Evolutionary conservation across 1,140 invertebrate species (phyloP).

Genomic region (Diachasma alloeum): DNA sequence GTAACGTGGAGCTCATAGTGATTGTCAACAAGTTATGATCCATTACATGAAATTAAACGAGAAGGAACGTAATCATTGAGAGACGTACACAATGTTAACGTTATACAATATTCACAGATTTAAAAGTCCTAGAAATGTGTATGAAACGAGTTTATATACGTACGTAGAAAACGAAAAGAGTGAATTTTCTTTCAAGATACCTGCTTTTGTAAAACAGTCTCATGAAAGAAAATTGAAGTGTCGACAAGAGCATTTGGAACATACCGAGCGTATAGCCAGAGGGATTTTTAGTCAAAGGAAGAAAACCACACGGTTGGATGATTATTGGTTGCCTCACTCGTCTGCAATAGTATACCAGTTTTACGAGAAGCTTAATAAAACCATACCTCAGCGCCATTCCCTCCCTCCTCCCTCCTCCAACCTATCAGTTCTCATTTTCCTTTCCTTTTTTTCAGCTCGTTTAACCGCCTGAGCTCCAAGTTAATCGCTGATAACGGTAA

Average conservation of each 20-base stretch:
- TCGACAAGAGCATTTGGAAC: constrained; percentile 1
- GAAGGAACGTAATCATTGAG: not conserved
- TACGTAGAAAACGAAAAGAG: not conserved
- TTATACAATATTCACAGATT: not conserved
- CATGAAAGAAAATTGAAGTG: constrained; percentile 11
- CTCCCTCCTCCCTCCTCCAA: not conserved
- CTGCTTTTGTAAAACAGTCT: not conserved
- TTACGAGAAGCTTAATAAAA: constrained; percentile 27
- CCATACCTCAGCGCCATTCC: not conserved
- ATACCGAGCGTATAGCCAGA: constrained; percentile 3
- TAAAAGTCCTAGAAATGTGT: not conserved
- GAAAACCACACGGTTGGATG: constrained; percentile 6
- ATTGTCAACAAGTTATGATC: not conserved
- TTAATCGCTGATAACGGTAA: constrained; percentile 34
- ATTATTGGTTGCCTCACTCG: constrained; percentile 1
- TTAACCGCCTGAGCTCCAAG: constrained; percentile 12
- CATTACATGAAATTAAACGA: not conserved
- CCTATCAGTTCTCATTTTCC: constrained; percentile 2
- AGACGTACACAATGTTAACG: not conserved
- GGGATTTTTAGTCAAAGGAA: constrained; percentile 24
- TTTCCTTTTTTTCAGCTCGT: constrained; percentile 2
- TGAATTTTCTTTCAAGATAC: not conserved
- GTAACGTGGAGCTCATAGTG: no score
- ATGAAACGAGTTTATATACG: not conserved
- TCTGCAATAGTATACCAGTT: constrained; percentile 20